These are phyloP conservation scores for Ornithoptera priamus DNA, from an alignment of 2,888 invertebrate genomes.

Conservation along the genomic window DNA sequence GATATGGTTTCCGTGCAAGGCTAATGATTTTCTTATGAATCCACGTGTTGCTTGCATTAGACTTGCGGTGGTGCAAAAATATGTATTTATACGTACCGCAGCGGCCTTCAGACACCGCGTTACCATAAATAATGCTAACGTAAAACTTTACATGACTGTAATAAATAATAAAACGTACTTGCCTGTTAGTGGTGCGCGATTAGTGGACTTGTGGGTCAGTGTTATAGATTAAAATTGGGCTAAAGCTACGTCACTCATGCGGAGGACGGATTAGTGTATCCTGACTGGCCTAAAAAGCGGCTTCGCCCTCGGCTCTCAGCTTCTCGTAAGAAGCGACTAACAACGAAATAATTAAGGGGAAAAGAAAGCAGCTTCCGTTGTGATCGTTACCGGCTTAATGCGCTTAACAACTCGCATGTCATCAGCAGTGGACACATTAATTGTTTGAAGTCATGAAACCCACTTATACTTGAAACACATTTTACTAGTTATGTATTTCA, in stretches of 20 bases:
- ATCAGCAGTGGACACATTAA: no score
- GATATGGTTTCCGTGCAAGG: neutral
- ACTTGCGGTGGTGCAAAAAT: conserved; percentile 1
- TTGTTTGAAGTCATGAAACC: no score
- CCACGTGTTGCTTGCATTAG: conserved; percentile 10
- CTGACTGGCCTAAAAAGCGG: no score
- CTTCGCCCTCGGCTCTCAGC: no score
- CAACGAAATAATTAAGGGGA: no score
- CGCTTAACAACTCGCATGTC: no score
- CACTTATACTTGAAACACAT: no score
- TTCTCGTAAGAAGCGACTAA: no score
- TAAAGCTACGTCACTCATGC: neutral
- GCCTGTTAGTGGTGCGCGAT: neutral
- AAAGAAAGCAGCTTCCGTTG: no score
- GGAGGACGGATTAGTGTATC: no score
- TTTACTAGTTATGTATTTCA: neutral
- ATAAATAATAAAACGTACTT: conserved; percentile 18
- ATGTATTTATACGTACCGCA: conserved; percentile 9
- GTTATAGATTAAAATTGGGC: neutral
- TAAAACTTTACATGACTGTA: neutral
- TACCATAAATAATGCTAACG: conserved; percentile 19
- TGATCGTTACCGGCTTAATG: no score
- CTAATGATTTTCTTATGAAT: conserved; percentile 10
- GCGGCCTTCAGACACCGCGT: conserved; percentile 15
- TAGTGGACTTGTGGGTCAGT: conserved; percentile 9